These are phyloP conservation scores for Gymnothorax javanicus DNA, from an alignment of 2,797 vertebrate genomes.

Conservation along the genomic window DNA sequence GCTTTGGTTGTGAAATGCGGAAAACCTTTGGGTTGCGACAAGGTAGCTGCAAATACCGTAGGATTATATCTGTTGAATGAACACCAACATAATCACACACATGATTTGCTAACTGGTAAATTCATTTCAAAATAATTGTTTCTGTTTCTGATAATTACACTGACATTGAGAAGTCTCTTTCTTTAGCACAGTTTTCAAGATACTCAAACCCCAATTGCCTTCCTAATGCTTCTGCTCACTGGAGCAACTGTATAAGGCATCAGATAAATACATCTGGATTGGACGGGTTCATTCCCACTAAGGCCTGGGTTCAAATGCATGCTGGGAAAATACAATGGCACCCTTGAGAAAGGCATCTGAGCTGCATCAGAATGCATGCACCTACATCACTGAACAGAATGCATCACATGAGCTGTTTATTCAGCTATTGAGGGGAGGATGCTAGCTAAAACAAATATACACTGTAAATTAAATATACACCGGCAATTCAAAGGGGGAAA, in stretches of 20 bases:
- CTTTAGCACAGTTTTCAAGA: too few relatives aligned
- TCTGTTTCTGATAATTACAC: too few relatives aligned
- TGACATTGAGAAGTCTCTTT: too few relatives aligned
- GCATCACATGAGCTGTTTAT: neutral
- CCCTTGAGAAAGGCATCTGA: neutral
- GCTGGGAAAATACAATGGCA: neutral
- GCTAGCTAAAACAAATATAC: neutral
- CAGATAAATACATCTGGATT: neutral
- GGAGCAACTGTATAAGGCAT: neutral
- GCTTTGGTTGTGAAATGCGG: too few relatives aligned
- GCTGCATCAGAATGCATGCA: neutral
- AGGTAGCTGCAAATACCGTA: too few relatives aligned
- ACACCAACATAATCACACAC: too few relatives aligned
- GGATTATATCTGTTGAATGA: too few relatives aligned
- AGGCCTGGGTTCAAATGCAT: neutral
- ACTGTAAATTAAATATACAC: neutral
- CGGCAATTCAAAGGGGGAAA: neutral
- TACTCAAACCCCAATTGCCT: neutral
- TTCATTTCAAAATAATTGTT: too few relatives aligned
- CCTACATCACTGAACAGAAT: neutral
- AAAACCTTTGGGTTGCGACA: too few relatives aligned
- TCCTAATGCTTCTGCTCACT: neutral
- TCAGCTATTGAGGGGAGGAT: neutral
- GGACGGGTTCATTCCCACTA: neutral
- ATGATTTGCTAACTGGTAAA: too few relatives aligned